Percentiles rank a stretch among this genome's conserved stretches.
Conservation (phyloP, 2,113 vertebrate species). For the Microcebus murinus region DNA sequence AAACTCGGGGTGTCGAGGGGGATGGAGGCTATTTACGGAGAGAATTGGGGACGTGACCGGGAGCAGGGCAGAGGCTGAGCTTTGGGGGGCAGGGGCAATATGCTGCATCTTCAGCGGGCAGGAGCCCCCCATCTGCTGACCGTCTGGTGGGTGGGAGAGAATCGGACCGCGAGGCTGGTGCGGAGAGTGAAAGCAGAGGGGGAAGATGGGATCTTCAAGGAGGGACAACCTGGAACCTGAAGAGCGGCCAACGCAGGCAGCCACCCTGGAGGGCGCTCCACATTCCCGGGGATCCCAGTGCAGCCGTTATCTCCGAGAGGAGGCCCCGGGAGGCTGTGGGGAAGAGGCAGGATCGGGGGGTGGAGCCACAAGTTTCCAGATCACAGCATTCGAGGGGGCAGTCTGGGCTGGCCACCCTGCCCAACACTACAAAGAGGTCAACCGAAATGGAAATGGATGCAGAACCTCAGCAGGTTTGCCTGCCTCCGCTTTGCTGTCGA, state of each 20-base stretch:
- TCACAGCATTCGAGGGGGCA: background rate
- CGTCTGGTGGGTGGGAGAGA: background rate
- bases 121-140: rapidly evolving
- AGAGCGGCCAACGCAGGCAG: background rate
- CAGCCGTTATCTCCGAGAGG: background rate
- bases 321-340: background rate
- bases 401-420: no score
- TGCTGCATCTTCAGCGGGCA: rapidly evolving
- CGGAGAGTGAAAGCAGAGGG: background rate
- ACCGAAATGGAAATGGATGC: background rate
- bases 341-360: background rate
- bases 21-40: background rate
- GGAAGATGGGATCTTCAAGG: background rate
- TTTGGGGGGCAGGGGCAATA: background rate
- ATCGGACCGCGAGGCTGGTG: background rate
- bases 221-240: background rate
- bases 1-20: background rate
- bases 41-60: background rate
- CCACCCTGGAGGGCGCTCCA: no score
- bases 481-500: background rate
- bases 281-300: background rate
- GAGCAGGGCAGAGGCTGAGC: background rate
- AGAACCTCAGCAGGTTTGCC: background rate
- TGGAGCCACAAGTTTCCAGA: background rate
- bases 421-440: background rate